These are phyloP conservation scores for Aporophyla nigra DNA, from an alignment of 2,888 invertebrate species.

Conservation along the genomic window DNA sequence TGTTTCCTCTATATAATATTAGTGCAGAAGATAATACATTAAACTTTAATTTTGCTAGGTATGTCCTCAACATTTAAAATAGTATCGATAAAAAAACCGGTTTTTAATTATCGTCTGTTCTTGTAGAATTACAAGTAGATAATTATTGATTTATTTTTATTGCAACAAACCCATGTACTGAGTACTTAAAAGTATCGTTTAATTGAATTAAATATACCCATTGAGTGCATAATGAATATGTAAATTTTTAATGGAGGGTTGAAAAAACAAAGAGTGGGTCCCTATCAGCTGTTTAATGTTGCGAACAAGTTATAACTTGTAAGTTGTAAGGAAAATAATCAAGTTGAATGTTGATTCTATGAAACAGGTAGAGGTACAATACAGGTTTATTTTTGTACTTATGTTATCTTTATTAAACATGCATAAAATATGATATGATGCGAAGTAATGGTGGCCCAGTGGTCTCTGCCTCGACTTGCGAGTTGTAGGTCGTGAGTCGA, in stretches of 20 bases:
- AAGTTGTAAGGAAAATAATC: slow-evolving; percentile 49
- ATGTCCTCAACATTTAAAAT: slow-evolving; percentile 24
- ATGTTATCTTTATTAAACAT: slow-evolving; percentile 8
- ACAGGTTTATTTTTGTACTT: slow-evolving; percentile 25
- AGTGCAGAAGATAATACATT: neutral
- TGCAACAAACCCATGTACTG: slow-evolving; percentile 24
- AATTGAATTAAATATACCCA: slow-evolving; percentile 56
- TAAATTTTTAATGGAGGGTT: slow-evolving; percentile 29
- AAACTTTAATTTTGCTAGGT: slow-evolving; percentile 14
- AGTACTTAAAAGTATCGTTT: slow-evolving; percentile 34
- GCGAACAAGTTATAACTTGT: slow-evolving; percentile 55
- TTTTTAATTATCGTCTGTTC: slow-evolving; percentile 5
- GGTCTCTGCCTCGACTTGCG: too few relatives aligned
- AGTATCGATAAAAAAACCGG: slow-evolving; percentile 41
- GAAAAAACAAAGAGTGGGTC: slow-evolving; percentile 32
- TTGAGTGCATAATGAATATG: slow-evolving; percentile 57
- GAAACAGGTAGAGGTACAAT: slow-evolving; percentile 31
- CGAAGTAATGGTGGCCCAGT: too few relatives aligned
- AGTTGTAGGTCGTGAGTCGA: too few relatives aligned
- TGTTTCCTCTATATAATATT: too few relatives aligned
- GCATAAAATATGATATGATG: slow-evolving; percentile 22
- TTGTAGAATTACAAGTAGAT: slow-evolving; percentile 2
- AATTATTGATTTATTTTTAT: slow-evolving; percentile 27
- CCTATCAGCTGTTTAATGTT: slow-evolving; percentile 36
- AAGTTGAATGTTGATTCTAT: slow-evolving; percentile 25